Conservation (phyloP, 2,113 vertebrate genomes). For the Bufo gargarizans region DNA sequence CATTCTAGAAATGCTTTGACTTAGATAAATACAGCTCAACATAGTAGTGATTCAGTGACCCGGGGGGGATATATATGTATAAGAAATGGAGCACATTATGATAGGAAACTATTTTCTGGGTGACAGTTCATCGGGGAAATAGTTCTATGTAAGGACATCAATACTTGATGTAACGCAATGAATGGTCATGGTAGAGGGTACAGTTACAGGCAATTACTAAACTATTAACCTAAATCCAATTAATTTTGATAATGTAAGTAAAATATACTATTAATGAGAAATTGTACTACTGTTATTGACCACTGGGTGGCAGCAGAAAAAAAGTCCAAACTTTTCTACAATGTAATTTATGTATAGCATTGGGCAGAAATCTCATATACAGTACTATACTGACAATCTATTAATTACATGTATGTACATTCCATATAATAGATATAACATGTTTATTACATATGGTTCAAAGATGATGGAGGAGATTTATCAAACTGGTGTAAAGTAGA, state of each 20-base stretch:
- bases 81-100: slow-evolving; percentile 23
- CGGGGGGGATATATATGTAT: slow-evolving; percentile 40
- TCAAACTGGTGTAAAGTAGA: no score
- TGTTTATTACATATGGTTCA: background rate
- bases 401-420: background rate
- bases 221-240: background rate
- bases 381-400: no score
- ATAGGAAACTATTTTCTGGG: slow-evolving; percentile 27
- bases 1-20: slow-evolving; percentile 42
- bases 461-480: background rate
- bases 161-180: background rate
- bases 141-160: background rate
- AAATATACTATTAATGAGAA: background rate
- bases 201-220: background rate
- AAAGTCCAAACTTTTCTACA: background rate
- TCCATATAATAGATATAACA: background rate
- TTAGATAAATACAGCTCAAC: slow-evolving; percentile 49
- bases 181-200: background rate
- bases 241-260: background rate
- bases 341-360: background rate
- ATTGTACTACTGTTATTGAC: background rate
- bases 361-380: background rate
- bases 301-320: background rate
- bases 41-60: slow-evolving; percentile 36
- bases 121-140: background rate